phyloP scores from a whole-genome alignment of 2,888 invertebrate species.

The Leptopilina drosophilae region DNA sequence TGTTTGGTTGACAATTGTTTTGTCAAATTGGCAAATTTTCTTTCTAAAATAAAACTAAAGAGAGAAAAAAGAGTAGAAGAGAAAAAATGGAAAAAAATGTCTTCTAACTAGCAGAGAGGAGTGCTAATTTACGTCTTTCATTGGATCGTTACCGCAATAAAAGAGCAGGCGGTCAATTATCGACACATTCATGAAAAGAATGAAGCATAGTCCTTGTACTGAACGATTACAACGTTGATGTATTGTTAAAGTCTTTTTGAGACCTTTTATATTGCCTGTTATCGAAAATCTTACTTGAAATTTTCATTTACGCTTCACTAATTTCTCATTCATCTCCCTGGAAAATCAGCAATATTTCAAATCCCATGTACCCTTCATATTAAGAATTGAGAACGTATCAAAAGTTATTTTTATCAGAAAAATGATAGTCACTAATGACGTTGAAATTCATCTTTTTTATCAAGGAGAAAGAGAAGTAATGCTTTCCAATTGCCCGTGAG shows the following conservation, averaged over 20 bases:
- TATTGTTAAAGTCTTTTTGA: conserved; percentile 24
- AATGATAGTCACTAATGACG: conserved; percentile 22
- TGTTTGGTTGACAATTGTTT: too few relatives aligned
- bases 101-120: background rate
- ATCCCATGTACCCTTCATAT: background rate
- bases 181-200: conserved; percentile 30
- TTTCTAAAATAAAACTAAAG: background rate
- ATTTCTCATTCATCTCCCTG: conserved; percentile 29
- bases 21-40: background rate
- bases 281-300: conserved; percentile 19
- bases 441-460: background rate
- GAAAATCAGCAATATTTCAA: background rate
- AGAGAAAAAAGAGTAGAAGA: too few relatives aligned
- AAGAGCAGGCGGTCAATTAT: conserved; percentile 36
- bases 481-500: conserved; percentile 48
- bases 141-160: conserved; percentile 36
- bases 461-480: conserved; percentile 26
- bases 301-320: conserved; percentile 23
- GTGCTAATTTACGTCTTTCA: conserved; percentile 25
- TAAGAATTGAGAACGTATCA: background rate
- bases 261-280: conserved; percentile 26
- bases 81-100: background rate
- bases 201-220: background rate
- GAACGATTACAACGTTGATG: conserved; percentile 28
- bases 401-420: background rate